Evolutionary conservation across 2,888 invertebrate genomes (phyloP), one percentile per base, ranked within the genome.

Genomic region (Epicampocera succincta): DNA sequence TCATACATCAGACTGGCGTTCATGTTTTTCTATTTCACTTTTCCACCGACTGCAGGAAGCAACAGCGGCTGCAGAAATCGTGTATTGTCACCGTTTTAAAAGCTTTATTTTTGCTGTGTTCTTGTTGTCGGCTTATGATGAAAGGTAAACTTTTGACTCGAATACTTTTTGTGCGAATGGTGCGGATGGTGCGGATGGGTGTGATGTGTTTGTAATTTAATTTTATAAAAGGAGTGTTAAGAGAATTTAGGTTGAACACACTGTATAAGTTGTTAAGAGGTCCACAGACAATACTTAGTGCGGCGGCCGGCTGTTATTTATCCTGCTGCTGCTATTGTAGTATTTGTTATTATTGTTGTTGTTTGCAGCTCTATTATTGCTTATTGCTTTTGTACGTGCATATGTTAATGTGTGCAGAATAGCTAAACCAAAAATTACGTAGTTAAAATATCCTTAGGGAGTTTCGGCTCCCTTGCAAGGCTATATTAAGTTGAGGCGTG

Each of bases 1-100:
- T 96, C 96, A 87, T 96, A 96, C 15, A 95, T 95, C 88, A 96
- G 92, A 87, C 96, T 96, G 40, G 95, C 95, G 89, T 95, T 95
- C 93, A 94, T 93, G 58, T 86, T 89, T 83, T 42, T 44, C 19
- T 42, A 25, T 15, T 69, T 76, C 54, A 69, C 69, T 69, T 54
- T 17, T 54, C 48, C 61, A 61, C 42, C 21, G 38, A n/a, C 38
- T 17, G 52, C 65, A 44, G 48, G 38, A 1, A 33, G 50, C 40
- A 46, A 60, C 19, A 38, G 44, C 60, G 29, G 60, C 21, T 48
- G 48, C 65, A 66, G 11, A 12, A 50, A 29, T 63, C 19, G 25
- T 15, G 19, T 73, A 61, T 61, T 66, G 83, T 74, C 83, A 83
- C 83, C 75, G 71, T 77, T 61, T 72, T 54, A 11, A 66, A 15